These are phyloP conservation scores for Hecatera dysodea DNA, from an alignment of 2,888 invertebrate species.

Conservation along the genomic window DNA sequence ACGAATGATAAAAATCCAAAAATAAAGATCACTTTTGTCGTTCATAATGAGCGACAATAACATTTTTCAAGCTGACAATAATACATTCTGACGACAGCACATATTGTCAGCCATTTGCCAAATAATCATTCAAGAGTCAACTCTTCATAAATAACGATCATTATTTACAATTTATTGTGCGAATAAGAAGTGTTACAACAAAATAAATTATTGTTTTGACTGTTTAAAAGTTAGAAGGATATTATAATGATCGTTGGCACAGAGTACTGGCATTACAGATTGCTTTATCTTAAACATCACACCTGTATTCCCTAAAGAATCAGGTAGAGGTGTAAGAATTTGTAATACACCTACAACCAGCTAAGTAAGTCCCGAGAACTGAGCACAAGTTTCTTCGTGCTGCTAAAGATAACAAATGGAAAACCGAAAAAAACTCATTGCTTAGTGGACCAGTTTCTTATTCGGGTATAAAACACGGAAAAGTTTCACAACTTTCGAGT, in stretches of 20 bases:
- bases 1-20: constrained; percentile 31
- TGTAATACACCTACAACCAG: too few relatives aligned
- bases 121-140: constrained; percentile 54
- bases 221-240: constrained; percentile 8
- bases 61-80: constrained; percentile 44
- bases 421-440: too few relatives aligned
- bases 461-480: too few relatives aligned
- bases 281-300: neutral
- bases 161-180: constrained; percentile 44
- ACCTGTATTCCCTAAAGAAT: too few relatives aligned
- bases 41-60: constrained; percentile 23
- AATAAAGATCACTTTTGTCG: constrained; percentile 48
- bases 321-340: too few relatives aligned
- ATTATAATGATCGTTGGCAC: neutral
- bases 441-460: too few relatives aligned
- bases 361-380: too few relatives aligned
- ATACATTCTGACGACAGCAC: constrained; percentile 40
- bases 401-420: too few relatives aligned
- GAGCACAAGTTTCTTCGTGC: too few relatives aligned
- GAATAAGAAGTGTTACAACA: constrained; percentile 25
- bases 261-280: neutral
- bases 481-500: too few relatives aligned
- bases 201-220: constrained; percentile 33
- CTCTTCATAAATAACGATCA: constrained; percentile 50
- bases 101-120: constrained; percentile 52